Evolutionary conservation across 2,888 invertebrate genomes (phyloP), one percentile per base, ranked within the genome.

Genomic region (Andrena minutula): DNA sequence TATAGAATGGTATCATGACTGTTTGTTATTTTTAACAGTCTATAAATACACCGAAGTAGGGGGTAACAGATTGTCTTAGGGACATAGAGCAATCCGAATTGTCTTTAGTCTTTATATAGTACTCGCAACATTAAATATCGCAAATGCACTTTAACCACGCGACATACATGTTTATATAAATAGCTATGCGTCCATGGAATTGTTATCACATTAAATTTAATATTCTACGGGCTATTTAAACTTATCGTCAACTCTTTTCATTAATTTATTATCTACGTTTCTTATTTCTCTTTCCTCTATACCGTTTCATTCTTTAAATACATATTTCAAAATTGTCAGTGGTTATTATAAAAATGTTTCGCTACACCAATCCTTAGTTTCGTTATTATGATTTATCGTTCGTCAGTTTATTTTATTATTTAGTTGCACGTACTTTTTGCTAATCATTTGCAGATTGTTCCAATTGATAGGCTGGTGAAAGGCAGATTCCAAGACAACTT

Each of bases 401-500:
- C 10, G 20, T 41, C 41, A 5, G 41, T 56, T 56, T 80, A 49
- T 86, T 84, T 72, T 81, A 89, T 91, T 79, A 71, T 89, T 85
- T 83, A 82, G 86, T 78, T 88, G 82, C 86, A 79, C 68, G 79
- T 79, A 84, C 90, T 80, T 87, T 82, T 81, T 77, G 82, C 88
- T 78, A 86, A 90, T 92, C 90, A 88, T 93, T 95, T 95, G 93
- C 96, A 98, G 98, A 97, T 98, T 94, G 97, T 98, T 94, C 97
- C 98, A 90, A 98, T 98, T 94, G 98, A 98, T 95, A 97, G 96
- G 95, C 96, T 99, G 96, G 98, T 99, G 94, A 99, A 99, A 95
- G 99, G 98, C 94, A 97, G 98, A 92, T 99, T 99, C 95, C 99
- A 99, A 96, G 99, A 99, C 96, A 99, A 99, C 96, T 99, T 99